Evolutionary conservation across 2,888 invertebrate species (phyloP).

Genomic region (Apodemia mormo): DNA sequence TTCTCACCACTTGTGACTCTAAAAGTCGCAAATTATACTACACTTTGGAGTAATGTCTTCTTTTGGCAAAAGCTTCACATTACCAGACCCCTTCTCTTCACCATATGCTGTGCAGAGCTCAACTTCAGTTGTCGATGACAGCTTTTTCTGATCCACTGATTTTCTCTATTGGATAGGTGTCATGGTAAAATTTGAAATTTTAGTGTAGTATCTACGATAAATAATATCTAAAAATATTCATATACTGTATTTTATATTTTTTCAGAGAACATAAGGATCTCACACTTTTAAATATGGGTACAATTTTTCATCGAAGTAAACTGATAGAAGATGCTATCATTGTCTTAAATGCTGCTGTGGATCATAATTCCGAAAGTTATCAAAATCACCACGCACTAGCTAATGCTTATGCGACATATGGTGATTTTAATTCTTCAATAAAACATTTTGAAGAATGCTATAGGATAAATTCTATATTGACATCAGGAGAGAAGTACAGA

Average conservation of each 20-base stretch:
- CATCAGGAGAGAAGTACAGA: constrained; percentile 82
- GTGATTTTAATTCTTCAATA: constrained; percentile 87
- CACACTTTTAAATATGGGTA: constrained; percentile 87
- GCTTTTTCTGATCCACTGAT: too few relatives aligned
- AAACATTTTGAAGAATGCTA: constrained; percentile 82
- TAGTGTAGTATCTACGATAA: too few relatives aligned
- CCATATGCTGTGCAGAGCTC: too few relatives aligned
- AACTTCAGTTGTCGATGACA: too few relatives aligned
- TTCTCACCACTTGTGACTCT: too few relatives aligned
- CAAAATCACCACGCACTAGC: constrained; percentile 86
- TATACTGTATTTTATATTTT: constrained; percentile 35
- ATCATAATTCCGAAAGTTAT: constrained; percentile 84
- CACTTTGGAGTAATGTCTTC: too few relatives aligned
- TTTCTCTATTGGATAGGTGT: too few relatives aligned
- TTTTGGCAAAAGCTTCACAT: too few relatives aligned
- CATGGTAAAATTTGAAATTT: too few relatives aligned
- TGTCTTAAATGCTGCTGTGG: constrained; percentile 87
- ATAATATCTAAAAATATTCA: neutral
- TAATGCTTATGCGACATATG: constrained; percentile 86
- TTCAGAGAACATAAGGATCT: constrained; percentile 87
- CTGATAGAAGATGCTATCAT: constrained; percentile 87
- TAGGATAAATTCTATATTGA: constrained; percentile 83
- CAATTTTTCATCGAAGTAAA: constrained; percentile 85
- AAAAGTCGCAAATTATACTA: too few relatives aligned
- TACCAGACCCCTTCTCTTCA: too few relatives aligned